A percentile compares a stretch with the other conserved stretches of the same genome.
phyloP scores from a whole-genome alignment of 2,113 vertebrate species.

The Lonchura striata region DNA sequence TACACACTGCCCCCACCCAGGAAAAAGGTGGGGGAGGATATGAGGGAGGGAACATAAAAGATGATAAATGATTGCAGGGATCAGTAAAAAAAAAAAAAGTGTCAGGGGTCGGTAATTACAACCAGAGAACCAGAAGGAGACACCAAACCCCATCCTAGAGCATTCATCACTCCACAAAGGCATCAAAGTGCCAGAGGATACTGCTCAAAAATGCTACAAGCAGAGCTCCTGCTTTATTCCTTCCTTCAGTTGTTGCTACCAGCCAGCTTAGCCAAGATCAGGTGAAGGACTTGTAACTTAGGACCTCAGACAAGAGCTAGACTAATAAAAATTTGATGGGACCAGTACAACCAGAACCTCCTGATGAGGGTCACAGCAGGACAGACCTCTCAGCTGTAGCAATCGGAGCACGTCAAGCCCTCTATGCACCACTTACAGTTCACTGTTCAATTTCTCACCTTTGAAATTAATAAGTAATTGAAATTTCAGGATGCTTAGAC shows the following conservation, averaged over 20 bases:
- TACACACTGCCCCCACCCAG: not conserved
- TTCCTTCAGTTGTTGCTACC: not conserved
- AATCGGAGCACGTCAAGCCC: not conserved
- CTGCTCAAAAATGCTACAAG: not conserved
- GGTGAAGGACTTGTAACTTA: not conserved
- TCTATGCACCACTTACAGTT: rapidly evolving
- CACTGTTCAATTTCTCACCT: not conserved
- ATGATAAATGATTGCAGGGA: not conserved
- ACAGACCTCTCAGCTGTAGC: not conserved
- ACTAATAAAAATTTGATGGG: not conserved
- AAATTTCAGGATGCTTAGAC: not conserved
- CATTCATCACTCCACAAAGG: not conserved
- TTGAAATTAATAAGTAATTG: not conserved
- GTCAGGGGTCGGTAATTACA: rapidly evolving
- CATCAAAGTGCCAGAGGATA: not conserved
- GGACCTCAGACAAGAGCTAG: not conserved
- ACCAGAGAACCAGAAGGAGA: not conserved
- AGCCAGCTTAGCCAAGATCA: not conserved
- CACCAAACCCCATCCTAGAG: not conserved
- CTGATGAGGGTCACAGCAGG: rapidly evolving
- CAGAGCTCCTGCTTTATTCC: not conserved
- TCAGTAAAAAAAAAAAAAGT: not conserved
- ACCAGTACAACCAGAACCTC: not conserved
- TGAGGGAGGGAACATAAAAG: not conserved
- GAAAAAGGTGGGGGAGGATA: not conserved